phyloP scores from a whole-genome alignment of 2,113 vertebrate species.

The Ochotona curzoniae region DNA sequence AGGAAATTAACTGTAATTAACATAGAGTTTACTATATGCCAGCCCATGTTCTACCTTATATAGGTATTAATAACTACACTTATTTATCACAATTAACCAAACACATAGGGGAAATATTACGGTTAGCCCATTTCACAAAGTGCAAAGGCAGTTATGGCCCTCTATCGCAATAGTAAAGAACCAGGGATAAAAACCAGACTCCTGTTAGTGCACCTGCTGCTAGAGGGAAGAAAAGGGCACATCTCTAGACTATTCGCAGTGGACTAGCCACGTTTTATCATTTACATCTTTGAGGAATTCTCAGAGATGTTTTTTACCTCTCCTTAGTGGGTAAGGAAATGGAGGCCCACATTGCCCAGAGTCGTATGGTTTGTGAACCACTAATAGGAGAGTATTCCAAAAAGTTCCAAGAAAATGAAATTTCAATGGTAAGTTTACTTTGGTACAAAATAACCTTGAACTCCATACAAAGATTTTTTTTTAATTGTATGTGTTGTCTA shows the following conservation, averaged over 20 bases:
- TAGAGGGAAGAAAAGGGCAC: background rate
- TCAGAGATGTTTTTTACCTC: conserved; percentile 19
- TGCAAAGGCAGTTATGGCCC: background rate
- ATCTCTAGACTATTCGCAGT: background rate
- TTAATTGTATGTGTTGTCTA: too few species aligned
- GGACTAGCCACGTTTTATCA: background rate
- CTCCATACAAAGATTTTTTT: too few species aligned
- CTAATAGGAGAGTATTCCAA: background rate
- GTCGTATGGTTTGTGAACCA: background rate
- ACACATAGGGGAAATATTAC: background rate
- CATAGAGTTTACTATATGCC: background rate
- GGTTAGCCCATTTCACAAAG: background rate
- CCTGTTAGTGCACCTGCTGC: background rate
- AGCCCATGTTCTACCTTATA: background rate
- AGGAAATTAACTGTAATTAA: background rate
- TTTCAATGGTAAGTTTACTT: too few species aligned
- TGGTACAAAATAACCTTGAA: too few species aligned
- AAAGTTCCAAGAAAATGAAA: too few species aligned
- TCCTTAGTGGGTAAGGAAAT: background rate
- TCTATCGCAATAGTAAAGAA: background rate
- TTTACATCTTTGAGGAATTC: conserved; percentile 23
- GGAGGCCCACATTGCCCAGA: background rate
- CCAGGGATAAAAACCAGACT: background rate
- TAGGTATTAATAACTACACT: background rate
- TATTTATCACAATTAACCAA: background rate